Evolutionary conservation across 2,888 invertebrate genomes (phyloP).

Genomic region (Drosophila subsilvestris): DNA sequence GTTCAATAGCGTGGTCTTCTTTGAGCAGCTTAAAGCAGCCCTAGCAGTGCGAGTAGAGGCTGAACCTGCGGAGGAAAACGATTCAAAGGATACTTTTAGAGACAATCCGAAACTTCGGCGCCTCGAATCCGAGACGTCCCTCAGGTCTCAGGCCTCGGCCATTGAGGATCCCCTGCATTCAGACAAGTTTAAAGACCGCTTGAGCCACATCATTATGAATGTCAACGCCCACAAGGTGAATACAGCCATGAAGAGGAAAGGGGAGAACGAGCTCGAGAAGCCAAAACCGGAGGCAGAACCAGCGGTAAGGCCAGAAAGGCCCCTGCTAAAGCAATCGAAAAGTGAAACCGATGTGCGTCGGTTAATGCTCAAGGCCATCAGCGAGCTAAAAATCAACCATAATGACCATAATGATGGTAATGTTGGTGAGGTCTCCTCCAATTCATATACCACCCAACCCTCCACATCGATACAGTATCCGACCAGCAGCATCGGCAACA

Average conservation of each 20-base stretch:
- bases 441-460: not conserved
- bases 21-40: constrained; percentile 51
- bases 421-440: constrained; percentile 38
- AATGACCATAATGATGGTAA: constrained; percentile 53
- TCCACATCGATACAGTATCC: too few relatives aligned
- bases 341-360: constrained; percentile 80
- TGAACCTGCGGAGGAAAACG: not conserved
- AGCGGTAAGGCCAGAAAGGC: constrained; percentile 14
- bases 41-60: constrained; percentile 5
- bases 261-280: constrained; percentile 15
- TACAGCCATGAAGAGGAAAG: constrained; percentile 19
- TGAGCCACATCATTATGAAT: constrained; percentile 73
- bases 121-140: constrained; percentile 41
- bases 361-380: constrained; percentile 65
- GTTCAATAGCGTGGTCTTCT: constrained; percentile 66
- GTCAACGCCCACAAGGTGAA: constrained; percentile 34
- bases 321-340: constrained; percentile 75
- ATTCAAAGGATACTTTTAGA: not conserved
- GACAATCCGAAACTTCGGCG: constrained; percentile 5
- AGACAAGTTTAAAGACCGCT: constrained; percentile 75
- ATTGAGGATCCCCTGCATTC: constrained; percentile 77
- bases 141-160: constrained; percentile 54
- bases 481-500: not conserved
- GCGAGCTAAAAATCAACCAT: constrained; percentile 63
- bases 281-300: constrained; percentile 1